phyloP scores from a whole-genome alignment of 2,797 vertebrate genomes.

The Falco novaeseelandiae region DNA sequence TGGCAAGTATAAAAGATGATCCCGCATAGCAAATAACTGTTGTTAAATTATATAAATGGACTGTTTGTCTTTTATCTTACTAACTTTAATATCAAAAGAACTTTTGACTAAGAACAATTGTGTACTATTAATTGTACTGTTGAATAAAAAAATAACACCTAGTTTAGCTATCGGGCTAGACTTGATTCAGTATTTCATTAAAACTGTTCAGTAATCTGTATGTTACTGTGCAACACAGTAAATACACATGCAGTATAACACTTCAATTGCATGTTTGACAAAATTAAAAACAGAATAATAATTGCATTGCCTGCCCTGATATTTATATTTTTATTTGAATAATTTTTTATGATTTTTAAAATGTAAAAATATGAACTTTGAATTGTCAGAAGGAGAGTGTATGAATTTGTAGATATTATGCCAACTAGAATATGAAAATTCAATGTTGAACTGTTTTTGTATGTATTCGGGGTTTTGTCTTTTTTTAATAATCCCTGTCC shows the following conservation, averaged over 20 bases:
- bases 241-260: background rate
- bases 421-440: background rate
- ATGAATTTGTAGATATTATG: background rate
- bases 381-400: background rate
- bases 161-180: background rate
- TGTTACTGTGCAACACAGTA: background rate
- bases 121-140: background rate
- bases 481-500: background rate
- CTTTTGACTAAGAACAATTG: background rate
- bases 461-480: background rate
- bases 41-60: background rate
- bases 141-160: background rate
- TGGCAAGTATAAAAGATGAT: conserved; percentile 77
- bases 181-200: background rate
- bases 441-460: background rate
- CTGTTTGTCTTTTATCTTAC: background rate
- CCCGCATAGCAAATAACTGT: background rate
- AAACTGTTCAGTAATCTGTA: background rate
- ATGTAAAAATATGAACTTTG: background rate
- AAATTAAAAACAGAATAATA: background rate
- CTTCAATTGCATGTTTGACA: background rate
- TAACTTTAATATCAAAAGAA: background rate
- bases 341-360: background rate
- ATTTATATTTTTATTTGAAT: background rate
- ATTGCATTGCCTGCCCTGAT: background rate